Conservation (phyloP, 2,888 invertebrate genomes). For the Leptopterna dolabrata region DNA sequence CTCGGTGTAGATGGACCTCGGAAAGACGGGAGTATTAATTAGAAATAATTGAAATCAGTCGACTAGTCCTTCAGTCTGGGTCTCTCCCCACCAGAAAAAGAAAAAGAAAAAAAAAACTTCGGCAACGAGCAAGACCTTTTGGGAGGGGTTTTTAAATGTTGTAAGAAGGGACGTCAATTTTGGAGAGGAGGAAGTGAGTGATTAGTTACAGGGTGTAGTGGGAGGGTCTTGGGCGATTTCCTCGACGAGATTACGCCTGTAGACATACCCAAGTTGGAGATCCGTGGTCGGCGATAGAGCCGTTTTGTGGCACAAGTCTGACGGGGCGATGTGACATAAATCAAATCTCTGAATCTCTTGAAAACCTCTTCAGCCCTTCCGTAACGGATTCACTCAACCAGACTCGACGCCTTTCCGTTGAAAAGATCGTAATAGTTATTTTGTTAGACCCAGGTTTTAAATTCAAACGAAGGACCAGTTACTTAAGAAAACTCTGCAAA, state of each 20-base stretch:
- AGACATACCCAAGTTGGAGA: conserved; percentile 41
- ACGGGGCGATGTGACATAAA: conserved; percentile 47
- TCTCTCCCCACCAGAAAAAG: neutral
- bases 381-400: neutral
- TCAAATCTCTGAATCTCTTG: conserved; percentile 47
- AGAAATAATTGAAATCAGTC: conserved; percentile 51
- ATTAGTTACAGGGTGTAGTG: conserved; percentile 26
- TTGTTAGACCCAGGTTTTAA: neutral
- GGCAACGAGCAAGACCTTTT: neutral
- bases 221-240: neutral
- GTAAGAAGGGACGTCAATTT: conserved; percentile 47
- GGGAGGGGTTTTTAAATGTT: conserved; percentile 33
- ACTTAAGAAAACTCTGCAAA: too few species aligned
- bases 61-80: conserved; percentile 11
- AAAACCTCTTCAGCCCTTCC: neutral
- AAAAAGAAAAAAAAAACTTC: neutral
- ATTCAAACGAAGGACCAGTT: too few species aligned
- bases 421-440: neutral
- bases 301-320: conserved; percentile 52
- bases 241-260: conserved; percentile 27
- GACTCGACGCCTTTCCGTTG: neutral
- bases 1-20: conserved; percentile 35
- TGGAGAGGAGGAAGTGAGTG: conserved; percentile 41
- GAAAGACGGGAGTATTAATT: conserved; percentile 38
- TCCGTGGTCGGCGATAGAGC: conserved; percentile 30